Evolutionary conservation across 2,888 invertebrate species (phyloP), one percentile per base, ranked within the genome.

Genomic region (Gastracanthus pulcherrimus): DNA sequence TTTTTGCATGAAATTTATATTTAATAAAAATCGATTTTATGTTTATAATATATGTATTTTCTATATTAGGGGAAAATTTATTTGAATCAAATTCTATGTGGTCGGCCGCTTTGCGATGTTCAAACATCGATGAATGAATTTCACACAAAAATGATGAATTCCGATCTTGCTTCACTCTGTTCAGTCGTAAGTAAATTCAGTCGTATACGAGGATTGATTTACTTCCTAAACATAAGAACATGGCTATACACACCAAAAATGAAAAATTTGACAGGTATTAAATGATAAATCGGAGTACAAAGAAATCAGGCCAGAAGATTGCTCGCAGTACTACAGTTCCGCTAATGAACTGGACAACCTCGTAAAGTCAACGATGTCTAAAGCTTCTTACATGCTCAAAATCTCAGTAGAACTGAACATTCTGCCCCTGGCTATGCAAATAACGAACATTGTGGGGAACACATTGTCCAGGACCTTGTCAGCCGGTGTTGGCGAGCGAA

Each of bases 401-500:
- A 95, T 99, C 4, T 95, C 98, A 94, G 96, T 96, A 88, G 97
- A 98, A 90, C 93, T 99, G 41, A 98, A 98, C 90, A 96, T 97
- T 0, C 94, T 99, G 88, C 99, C 99, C 0, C 93, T 99, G 80
- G 98, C 98, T 0, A 92, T 98, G 69, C 98, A 99, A 93, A 99
- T 99, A 82, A 99, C 99, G 0, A 96, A 96, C 88, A 98, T 99
- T 87, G 98, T 98, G 75, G 93, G 93, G 26, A 97, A 97, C 90
- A 93, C 96, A 4, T 94, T 99, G 95, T 97, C 98, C 0, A 94
- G 98, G 75, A 99, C 99, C 0, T 92, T 99, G 51, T 93, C 95
- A 89, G 98, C 98, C 13, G 99, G 99, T 2, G 94, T 99, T 78
- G 97, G 99, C 0, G 99, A 99, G 90, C 93, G 99, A 86, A 99